phyloP scores from a whole-genome alignment of 2,888 invertebrate species.

The Nomada goodeniana region DNA sequence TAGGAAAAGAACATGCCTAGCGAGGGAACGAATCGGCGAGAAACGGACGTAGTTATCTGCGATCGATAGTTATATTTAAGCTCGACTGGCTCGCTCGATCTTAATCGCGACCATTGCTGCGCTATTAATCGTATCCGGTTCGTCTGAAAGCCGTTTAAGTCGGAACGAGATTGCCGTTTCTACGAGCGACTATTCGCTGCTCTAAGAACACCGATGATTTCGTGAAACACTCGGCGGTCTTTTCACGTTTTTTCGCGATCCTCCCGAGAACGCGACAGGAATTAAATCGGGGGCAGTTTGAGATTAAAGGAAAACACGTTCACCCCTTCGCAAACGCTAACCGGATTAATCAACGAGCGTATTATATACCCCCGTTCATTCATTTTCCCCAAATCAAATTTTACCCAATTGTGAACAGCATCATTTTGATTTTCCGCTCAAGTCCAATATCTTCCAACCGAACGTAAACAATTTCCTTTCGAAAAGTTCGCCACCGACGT shows the following conservation, averaged over 20 bases:
- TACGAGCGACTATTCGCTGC: conserved; percentile 37
- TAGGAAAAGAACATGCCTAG: background rate
- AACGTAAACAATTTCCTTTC: background rate
- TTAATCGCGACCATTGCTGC: conserved; percentile 53
- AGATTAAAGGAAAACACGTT: conserved; percentile 2
- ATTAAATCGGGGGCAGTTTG: background rate
- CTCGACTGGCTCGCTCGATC: conserved; percentile 52
- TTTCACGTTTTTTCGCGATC: conserved; percentile 12
- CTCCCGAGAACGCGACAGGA: background rate
- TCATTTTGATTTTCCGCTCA: too few species aligned
- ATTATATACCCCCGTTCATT: background rate
- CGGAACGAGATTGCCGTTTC: conserved; percentile 46
- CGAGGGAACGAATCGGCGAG: conserved; percentile 17
- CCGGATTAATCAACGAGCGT: too few species aligned
- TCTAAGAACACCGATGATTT: conserved; percentile 54
- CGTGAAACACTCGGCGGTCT: conserved; percentile 32
- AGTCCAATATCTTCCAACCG: background rate
- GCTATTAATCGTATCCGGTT: conserved; percentile 62
- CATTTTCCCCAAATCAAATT: background rate
- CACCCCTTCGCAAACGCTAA: too few species aligned
- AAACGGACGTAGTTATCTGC: conserved; percentile 43
- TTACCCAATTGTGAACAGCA: background rate
- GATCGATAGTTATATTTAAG: conserved; percentile 67
- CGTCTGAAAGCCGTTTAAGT: conserved; percentile 49
- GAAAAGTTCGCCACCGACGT: background rate